Evolutionary conservation across 1,140 invertebrate species (phyloP).

Genomic region (Gryon sp.): DNA sequence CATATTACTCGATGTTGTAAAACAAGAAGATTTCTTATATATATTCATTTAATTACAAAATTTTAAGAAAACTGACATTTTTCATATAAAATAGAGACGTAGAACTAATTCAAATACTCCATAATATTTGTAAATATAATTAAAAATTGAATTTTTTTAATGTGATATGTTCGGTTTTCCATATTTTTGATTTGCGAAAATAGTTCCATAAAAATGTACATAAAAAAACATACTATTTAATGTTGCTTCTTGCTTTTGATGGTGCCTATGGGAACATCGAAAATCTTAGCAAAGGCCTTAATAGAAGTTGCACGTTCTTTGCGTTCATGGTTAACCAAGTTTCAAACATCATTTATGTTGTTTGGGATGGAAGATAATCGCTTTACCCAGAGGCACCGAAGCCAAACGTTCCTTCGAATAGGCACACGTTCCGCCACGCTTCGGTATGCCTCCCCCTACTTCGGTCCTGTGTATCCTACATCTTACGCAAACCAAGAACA

Average conservation of each 20-base stretch:
- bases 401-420: conserved; percentile 68
- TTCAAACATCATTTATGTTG: conserved; percentile 69
- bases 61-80: no score
- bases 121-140: conserved; percentile 7
- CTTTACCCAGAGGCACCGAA: conserved; percentile 69
- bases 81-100: no score
- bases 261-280: conserved; percentile 51
- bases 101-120: no score
- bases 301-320: conserved; percentile 53
- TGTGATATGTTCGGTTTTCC: no score
- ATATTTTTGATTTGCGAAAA: no score
- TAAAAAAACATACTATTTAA: conserved; percentile 40
- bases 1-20: no score
- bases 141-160: conserved; percentile 44
- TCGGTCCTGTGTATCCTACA: conserved; percentile 17
- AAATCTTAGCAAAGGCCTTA: conserved; percentile 41
- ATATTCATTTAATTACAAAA: no score
- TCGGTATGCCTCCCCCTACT: conserved; percentile 66
- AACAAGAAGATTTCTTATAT: no score
- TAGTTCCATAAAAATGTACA: no score
- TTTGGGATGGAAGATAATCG: conserved; percentile 74
- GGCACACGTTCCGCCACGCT: conserved; percentile 75
- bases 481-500: conserved; percentile 14
- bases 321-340: conserved; percentile 63
- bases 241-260: conserved; percentile 44